phyloP scores from a whole-genome alignment of 2,888 invertebrate species.

The Tupiocoris notatus region DNA sequence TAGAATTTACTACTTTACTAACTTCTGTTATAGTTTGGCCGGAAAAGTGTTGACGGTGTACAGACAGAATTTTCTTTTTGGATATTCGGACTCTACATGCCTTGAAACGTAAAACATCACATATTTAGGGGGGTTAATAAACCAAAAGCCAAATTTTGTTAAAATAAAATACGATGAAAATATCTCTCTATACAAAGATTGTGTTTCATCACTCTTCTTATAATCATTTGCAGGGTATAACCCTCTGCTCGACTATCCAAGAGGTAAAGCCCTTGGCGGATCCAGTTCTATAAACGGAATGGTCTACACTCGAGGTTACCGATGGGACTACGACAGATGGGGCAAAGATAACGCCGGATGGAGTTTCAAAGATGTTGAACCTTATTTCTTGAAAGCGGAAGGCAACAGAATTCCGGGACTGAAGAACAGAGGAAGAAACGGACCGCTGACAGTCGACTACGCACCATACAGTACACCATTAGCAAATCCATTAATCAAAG shows the following conservation, averaged over 20 bases:
- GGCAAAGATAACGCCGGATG: slow-evolving; percentile 44
- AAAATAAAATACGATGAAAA: background rate
- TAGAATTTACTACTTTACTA: no score
- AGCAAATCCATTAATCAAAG: background rate
- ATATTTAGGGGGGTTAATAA: no score
- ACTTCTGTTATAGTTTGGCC: no score
- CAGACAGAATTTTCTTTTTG: no score
- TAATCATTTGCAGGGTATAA: no score
- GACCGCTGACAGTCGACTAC: slow-evolving; percentile 53
- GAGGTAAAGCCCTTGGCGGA: slow-evolving; percentile 21
- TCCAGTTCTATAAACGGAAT: slow-evolving; percentile 28
- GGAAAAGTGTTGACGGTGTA: no score
- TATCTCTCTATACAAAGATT: background rate
- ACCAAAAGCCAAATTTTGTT: background rate
- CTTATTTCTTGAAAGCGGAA: slow-evolving; percentile 48
- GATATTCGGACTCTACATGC: no score
- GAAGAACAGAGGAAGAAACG: slow-evolving; percentile 51
- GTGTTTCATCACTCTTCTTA: no score
- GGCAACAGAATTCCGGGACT: slow-evolving; percentile 46
- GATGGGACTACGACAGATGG: slow-evolving; percentile 25
- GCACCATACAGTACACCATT: slow-evolving; percentile 50
- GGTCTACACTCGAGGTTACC: slow-evolving; percentile 20
- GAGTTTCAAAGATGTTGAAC: slow-evolving; percentile 15
- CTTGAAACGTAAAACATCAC: no score
- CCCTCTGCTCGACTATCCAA: no score